Conservation (phyloP, 2,797 vertebrate species). For the Mus caroli region DNA sequence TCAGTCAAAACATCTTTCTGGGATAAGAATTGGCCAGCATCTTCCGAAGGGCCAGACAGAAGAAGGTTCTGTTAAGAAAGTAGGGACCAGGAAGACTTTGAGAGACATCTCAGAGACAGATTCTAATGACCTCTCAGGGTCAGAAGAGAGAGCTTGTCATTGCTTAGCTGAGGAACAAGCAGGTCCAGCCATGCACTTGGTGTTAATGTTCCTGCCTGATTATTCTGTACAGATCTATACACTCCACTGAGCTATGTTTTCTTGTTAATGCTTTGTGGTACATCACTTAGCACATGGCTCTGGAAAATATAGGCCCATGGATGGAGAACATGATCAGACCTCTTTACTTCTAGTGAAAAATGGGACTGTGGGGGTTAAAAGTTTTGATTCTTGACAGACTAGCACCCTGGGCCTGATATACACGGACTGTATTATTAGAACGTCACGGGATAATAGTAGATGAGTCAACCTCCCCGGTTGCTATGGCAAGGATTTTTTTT, state of each 20-base stretch:
- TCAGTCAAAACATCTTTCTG: background rate
- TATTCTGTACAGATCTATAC: background rate
- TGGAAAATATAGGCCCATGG: background rate
- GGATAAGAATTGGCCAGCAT: background rate
- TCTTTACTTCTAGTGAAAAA: constrained; percentile 36
- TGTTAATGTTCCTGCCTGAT: background rate
- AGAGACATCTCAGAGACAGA: background rate
- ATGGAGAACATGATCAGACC: background rate
- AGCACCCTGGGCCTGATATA: background rate
- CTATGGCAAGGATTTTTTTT: constrained; percentile 75
- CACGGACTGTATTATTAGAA: constrained; percentile 55
- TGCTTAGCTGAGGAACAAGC: background rate
- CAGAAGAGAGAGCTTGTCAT: background rate
- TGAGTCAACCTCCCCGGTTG: constrained; percentile 72
- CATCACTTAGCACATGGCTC: constrained; percentile 19
- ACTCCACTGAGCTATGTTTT: background rate
- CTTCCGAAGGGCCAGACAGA: background rate
- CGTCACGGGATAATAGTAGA: constrained; percentile 64
- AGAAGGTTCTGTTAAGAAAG: background rate
- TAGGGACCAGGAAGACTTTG: background rate
- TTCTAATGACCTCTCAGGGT: background rate
- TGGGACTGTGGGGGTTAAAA: background rate
- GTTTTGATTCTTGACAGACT: constrained; percentile 49
- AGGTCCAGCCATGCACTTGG: background rate
- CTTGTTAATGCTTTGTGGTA: background rate